These are phyloP conservation scores for Cotesia vestalis DNA, from an alignment of 1,140 invertebrate genomes.

Conservation along the genomic window DNA sequence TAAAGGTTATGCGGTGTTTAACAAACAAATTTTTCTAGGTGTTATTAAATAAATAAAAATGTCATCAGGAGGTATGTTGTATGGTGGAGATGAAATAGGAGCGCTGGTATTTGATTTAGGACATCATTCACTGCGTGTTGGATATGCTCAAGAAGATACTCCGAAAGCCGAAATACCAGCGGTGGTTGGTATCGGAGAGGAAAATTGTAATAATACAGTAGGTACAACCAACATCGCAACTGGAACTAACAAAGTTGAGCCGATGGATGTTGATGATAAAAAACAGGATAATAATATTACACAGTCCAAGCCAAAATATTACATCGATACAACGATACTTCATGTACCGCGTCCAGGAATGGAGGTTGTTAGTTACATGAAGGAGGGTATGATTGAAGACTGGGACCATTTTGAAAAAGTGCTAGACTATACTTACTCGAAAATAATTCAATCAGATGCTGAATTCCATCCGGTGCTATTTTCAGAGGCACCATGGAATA, in stretches of 20 bases:
- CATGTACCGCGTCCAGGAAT: constrained; percentile 80
- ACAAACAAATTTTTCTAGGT: neutral
- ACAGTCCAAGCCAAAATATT: constrained; percentile 73
- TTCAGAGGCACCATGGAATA: constrained; percentile 89
- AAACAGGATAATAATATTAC: constrained; percentile 66
- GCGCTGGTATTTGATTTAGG: constrained; percentile 97
- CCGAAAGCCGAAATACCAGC: constrained; percentile 88
- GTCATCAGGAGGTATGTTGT: constrained; percentile 74
- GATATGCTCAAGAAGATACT: constrained; percentile 88
- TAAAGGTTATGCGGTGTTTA: neutral
- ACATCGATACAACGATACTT: constrained; percentile 81
- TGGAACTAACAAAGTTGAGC: constrained; percentile 63
- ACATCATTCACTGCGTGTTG: constrained; percentile 85
- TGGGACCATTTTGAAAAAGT: constrained; percentile 91
- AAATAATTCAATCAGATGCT: constrained; percentile 80
- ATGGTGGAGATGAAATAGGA: constrained; percentile 95
- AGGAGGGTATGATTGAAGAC: constrained; percentile 91
- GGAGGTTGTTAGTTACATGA: constrained; percentile 81
- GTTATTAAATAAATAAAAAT: constrained; percentile 25
- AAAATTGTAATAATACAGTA: constrained; percentile 62
- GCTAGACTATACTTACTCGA: constrained; percentile 82
- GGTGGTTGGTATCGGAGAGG: constrained; percentile 75
- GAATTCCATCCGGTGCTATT: constrained; percentile 87
- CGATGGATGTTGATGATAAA: constrained; percentile 71
- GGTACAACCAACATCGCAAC: constrained; percentile 33